Conservation (phyloP, 1,140 invertebrate genomes). For the Cydia amplana region DNA sequence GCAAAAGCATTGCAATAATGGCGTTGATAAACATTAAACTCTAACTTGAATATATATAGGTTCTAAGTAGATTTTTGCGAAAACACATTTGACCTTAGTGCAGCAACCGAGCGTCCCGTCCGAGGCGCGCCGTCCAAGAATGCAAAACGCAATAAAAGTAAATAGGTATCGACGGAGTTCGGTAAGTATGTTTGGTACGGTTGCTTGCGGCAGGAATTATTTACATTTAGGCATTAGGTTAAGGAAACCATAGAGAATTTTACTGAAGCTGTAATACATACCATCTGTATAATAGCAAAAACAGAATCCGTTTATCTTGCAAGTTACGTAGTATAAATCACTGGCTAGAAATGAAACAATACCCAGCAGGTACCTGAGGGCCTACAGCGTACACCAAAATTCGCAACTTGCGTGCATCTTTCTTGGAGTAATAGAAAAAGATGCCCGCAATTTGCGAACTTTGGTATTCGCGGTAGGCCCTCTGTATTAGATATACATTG, state of each 20-base stretch:
- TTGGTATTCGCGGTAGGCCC: too few relatives aligned
- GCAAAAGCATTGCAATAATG: neutral
- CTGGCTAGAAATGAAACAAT: too few relatives aligned
- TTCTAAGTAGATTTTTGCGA: neutral
- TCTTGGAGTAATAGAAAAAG: too few relatives aligned
- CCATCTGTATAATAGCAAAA: too few relatives aligned
- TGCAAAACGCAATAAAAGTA: constrained; percentile 16
- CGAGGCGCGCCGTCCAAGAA: neutral
- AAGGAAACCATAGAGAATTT: neutral
- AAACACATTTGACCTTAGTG: constrained; percentile 14
- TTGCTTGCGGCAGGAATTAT: neutral
- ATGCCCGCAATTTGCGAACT: too few relatives aligned
- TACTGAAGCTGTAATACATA: too few relatives aligned
- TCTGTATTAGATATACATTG: too few relatives aligned
- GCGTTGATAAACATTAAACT: neutral
- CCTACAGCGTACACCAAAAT: too few relatives aligned
- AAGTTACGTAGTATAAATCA: too few relatives aligned
- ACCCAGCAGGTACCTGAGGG: too few relatives aligned
- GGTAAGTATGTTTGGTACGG: neutral
- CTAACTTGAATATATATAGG: neutral
- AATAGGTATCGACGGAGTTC: neutral
- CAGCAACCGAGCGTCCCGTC: neutral
- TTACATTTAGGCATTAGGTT: neutral
- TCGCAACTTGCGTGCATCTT: too few relatives aligned
- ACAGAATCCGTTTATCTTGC: neutral